Conservation (phyloP, 2,797 vertebrate genomes). For the Sebastes elongatus region DNA sequence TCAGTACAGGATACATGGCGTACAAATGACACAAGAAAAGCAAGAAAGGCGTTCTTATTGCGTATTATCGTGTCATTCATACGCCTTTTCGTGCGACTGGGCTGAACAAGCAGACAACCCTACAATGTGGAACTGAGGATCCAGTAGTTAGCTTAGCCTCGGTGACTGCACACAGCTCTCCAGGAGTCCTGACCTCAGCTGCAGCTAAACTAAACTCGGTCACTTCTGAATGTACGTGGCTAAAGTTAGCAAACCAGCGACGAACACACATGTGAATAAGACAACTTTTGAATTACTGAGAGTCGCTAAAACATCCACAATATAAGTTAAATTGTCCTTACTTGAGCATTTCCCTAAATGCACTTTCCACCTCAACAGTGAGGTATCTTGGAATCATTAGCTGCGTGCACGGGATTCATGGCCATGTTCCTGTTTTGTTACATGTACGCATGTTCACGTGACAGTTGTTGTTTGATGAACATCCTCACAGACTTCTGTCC, state of each 20-base stretch:
- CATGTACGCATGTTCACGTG: background rate
- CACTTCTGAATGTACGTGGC: background rate
- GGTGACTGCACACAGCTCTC: background rate
- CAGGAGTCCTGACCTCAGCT: background rate
- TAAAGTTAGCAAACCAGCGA: background rate
- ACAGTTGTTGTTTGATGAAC: slow-evolving; percentile 8
- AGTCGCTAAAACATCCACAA: background rate
- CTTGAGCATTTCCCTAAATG: background rate
- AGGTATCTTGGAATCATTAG: background rate
- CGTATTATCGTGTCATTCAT: no score
- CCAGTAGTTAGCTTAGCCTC: background rate
- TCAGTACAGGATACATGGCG: no score
- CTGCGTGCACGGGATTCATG: background rate
- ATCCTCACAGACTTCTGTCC: slow-evolving; percentile 15
- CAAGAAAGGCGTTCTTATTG: no score
- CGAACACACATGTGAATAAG: background rate
- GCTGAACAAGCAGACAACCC: background rate
- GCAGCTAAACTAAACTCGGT: background rate
- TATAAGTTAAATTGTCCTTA: background rate
- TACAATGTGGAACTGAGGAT: background rate
- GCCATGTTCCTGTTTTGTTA: background rate
- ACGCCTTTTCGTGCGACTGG: no score
- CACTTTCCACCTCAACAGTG: background rate
- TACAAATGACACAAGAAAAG: no score
- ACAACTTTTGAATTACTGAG: background rate